phyloP scores from a whole-genome alignment of 2,113 vertebrate species.

The Pantherophis guttatus region DNA sequence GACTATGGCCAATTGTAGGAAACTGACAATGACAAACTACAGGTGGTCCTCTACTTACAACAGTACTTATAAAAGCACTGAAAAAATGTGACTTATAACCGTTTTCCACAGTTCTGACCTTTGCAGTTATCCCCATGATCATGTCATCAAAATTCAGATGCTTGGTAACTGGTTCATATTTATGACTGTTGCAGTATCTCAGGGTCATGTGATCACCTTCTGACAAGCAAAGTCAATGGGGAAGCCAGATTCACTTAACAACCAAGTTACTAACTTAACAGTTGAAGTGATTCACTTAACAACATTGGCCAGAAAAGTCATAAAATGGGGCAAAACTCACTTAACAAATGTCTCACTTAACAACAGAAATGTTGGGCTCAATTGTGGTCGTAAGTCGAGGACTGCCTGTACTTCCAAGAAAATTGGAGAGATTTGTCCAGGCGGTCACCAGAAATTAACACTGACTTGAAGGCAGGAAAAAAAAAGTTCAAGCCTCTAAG shows the following conservation, averaged over 20 bases:
- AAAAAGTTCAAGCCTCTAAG: no score
- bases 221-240: no score
- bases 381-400: not conserved
- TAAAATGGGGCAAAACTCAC: not conserved
- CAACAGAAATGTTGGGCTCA: not conserved
- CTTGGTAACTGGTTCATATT: no score
- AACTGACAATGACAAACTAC: not conserved
- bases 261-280: not conserved
- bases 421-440: not conserved
- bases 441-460: not conserved
- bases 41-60: not conserved
- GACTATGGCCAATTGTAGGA: not conserved
- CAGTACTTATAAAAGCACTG: not conserved
- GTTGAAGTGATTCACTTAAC: not conserved
- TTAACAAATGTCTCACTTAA: not conserved
- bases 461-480: not conserved
- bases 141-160: not conserved
- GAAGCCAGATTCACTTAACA: no score
- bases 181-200: no score
- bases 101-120: not conserved
- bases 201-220: no score
- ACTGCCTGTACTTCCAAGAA: not conserved
- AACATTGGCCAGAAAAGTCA: no score
- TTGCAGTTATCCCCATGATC: not conserved
- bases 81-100: not conserved